phyloP scores from a whole-genome alignment of 2,113 vertebrate genomes.

The Mobula birostris region DNA sequence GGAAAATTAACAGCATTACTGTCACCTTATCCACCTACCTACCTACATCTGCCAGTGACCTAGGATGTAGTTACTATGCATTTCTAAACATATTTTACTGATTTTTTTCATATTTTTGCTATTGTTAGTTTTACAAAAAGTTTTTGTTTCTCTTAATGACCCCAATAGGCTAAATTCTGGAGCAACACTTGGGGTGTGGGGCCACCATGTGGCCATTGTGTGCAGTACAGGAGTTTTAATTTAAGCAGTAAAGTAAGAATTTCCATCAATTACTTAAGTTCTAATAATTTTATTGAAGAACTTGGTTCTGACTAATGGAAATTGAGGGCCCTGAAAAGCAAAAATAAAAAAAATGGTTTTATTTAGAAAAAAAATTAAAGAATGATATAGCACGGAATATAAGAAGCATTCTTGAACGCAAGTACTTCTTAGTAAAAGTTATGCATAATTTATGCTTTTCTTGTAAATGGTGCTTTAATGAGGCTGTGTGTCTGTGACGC shows the following conservation, averaged over 20 bases:
- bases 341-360: not conserved
- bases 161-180: not conserved
- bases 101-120: not conserved
- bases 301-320: not conserved
- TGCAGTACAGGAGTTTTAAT: not conserved
- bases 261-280: not conserved
- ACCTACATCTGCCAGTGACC: not conserved
- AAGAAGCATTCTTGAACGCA: too few relatives aligned
- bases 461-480: too few relatives aligned
- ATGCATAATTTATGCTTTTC: too few relatives aligned
- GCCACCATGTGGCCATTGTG: not conserved
- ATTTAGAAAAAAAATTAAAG: too few relatives aligned
- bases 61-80: not conserved
- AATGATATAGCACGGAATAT: too few relatives aligned
- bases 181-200: not conserved
- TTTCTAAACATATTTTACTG: not conserved
- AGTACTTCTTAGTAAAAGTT: too few relatives aligned
- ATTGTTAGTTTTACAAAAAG: not conserved
- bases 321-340: not conserved
- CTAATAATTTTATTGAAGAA: not conserved
- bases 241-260: not conserved
- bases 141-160: not conserved
- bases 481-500: too few relatives aligned
- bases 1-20: not conserved
- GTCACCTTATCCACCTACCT: not conserved